phyloP scores from a whole-genome alignment of 2,888 invertebrate species.

The Cistogaster globosa region DNA sequence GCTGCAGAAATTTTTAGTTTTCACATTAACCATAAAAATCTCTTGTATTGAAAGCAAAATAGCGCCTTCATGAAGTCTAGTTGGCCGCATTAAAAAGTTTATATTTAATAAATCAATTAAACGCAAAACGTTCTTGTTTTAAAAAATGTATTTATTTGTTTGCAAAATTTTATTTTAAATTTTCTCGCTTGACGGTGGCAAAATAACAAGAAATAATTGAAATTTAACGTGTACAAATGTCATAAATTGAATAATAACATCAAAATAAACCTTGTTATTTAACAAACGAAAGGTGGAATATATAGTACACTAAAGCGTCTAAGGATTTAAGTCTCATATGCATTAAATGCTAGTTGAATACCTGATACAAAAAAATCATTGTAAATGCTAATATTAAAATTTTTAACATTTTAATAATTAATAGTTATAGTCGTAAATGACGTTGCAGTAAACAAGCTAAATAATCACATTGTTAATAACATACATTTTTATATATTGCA shows the following conservation, averaged over 20 bases:
- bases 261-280: constrained; percentile 1
- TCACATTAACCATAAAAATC: no score
- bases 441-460: no score
- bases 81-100: no score
- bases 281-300: not conserved
- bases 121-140: not conserved
- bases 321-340: not conserved
- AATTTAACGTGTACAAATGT: constrained; percentile 61
- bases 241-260: constrained; percentile 42
- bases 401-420: no score
- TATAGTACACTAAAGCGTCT: no score
- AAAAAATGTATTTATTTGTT: constrained; percentile 21
- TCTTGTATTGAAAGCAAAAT: no score
- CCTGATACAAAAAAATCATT: not conserved
- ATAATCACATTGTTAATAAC: no score
- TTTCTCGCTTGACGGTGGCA: not conserved
- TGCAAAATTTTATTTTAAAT: not conserved
- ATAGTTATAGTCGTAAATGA: no score
- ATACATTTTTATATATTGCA: no score
- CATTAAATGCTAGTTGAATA: not conserved
- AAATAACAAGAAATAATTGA: constrained; percentile 52
- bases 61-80: no score
- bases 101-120: not conserved
- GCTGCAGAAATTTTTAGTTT: no score
- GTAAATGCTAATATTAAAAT: no score